These are phyloP conservation scores for Panagrolaimus sp. DNA, from an alignment of 1,140 invertebrate genomes.

Conservation along the genomic window DNA sequence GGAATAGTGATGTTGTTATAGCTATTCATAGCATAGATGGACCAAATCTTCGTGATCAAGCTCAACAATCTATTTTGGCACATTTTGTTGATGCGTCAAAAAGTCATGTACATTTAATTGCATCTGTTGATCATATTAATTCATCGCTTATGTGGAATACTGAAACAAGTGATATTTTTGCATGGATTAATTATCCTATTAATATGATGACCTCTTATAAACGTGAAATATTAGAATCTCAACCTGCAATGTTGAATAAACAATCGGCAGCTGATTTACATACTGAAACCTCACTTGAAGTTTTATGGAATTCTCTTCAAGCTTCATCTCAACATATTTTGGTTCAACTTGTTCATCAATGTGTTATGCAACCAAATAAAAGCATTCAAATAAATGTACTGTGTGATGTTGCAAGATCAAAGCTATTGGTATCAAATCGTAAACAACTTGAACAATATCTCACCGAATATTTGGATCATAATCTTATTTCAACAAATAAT, in stretches of 20 bases:
- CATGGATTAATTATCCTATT: conserved; percentile 15
- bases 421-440: not conserved
- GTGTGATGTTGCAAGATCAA: not conserved
- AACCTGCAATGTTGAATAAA: conserved; percentile 1
- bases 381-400: not conserved
- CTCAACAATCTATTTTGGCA: not conserved
- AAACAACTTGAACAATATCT: not conserved
- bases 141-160: conserved; percentile 23
- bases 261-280: conserved; percentile 14
- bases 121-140: conserved; percentile 1
- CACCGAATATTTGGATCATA: conserved; percentile 19
- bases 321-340: not conserved
- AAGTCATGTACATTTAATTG: conserved; percentile 8
- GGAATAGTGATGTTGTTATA: conserved; percentile 2
- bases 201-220: conserved; percentile 13
- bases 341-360: not conserved
- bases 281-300: conserved; percentile 14
- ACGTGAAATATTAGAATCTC: conserved; percentile 10
- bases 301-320: conserved; percentile 20
- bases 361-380: not conserved
- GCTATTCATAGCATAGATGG: conserved; percentile 16
- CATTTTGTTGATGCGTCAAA: not conserved
- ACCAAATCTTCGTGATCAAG: conserved; percentile 8
- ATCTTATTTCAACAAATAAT: conserved; percentile 7
- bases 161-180: not conserved